Conservation (phyloP, 2,113 vertebrate species). For the Solea senegalensis region DNA sequence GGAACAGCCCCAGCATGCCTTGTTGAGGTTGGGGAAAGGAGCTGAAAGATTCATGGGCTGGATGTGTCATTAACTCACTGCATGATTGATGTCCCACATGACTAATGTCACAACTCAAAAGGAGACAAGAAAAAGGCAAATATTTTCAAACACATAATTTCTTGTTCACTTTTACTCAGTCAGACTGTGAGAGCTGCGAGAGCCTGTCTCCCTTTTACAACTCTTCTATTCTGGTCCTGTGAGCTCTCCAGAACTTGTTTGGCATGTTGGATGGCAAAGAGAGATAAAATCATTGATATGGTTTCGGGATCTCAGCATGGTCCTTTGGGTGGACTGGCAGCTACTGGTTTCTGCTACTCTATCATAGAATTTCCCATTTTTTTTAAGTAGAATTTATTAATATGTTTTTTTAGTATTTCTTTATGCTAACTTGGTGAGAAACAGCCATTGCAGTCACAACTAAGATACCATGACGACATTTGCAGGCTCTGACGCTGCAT, state of each 20-base stretch:
- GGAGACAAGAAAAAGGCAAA: slow-evolving; percentile 63
- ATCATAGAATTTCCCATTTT: not conserved
- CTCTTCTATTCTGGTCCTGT: slow-evolving; percentile 21
- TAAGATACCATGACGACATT: not conserved
- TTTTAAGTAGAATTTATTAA: not conserved
- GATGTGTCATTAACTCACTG: slow-evolving; percentile 84
- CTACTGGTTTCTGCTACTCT: slow-evolving; percentile 11
- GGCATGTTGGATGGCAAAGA: slow-evolving; percentile 18
- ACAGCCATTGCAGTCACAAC: too few species aligned
- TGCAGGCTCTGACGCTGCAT: not conserved
- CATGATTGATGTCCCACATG: slow-evolving; percentile 84
- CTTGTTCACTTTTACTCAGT: slow-evolving; percentile 44
- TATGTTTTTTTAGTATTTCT: not conserved
- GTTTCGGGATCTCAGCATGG: slow-evolving; percentile 3
- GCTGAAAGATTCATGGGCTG: slow-evolving; percentile 83
- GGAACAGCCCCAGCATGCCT: slow-evolving; percentile 79
- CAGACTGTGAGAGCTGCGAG: slow-evolving; percentile 26
- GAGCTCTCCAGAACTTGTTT: slow-evolving; percentile 44
- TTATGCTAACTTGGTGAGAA: not conserved
- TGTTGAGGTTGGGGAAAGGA: slow-evolving; percentile 68
- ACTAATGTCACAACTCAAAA: slow-evolving; percentile 81
- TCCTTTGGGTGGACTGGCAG: slow-evolving; percentile 33
- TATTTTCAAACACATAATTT: slow-evolving; percentile 65
- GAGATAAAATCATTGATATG: slow-evolving; percentile 34
- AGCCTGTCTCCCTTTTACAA: slow-evolving; percentile 15